Base-by-base conservation (phyloP, 64 coral and sea anemone genomes). In the Dendrophyllia cribrosa region DNA sequence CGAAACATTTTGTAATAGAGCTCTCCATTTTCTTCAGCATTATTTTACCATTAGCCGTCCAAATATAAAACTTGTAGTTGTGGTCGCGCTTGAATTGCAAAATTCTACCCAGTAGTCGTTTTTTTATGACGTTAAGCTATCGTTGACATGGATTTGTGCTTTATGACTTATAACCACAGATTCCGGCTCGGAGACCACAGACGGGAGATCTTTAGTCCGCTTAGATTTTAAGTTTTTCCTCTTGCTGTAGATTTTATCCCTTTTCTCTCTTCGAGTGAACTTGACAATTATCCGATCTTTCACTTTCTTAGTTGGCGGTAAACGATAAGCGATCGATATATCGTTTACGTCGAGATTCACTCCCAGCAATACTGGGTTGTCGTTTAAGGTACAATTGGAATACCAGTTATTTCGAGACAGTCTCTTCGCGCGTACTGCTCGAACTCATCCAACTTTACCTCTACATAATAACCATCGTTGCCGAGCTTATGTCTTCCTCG, bases 1-100 rank as follows among this genome's bases (percentile, higher is more conserved):
- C 16, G 43, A 76, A 76, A 9, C 6, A 6, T 9, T 17, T 47
- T 2, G 74, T 43, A 44, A 5, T 24, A 3, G 23, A 56, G 52
- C 1, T 16, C 56, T 85, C 63, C 9, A 43, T 48, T 67, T 85
- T 47, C 43, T 85, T 68, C 1, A 80, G 11, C 49, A 21, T 0
- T 51, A 80, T 80, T 80, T 80, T 80, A 56, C 77, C 53, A 14
- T 84, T 62, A 17, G 59, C 19, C 21, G n/a, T 84, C 80, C 59
- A 84, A 6, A 66, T 84, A 84, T n/a, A n/a, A n/a, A 59, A 84
- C 58, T 84, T 84, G 58, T 64, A 86, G 7, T 51, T 50, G n/a
- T 70, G 15, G 24, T 50, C n/a, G 4, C 69, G 48, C 65, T 85
- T 66, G 62, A 85, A 85, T 50, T 85, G 56, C 3, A 63, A 26